Conservation (phyloP, 2,113 vertebrate genomes). For the Leptodactylus fuscus region DNA sequence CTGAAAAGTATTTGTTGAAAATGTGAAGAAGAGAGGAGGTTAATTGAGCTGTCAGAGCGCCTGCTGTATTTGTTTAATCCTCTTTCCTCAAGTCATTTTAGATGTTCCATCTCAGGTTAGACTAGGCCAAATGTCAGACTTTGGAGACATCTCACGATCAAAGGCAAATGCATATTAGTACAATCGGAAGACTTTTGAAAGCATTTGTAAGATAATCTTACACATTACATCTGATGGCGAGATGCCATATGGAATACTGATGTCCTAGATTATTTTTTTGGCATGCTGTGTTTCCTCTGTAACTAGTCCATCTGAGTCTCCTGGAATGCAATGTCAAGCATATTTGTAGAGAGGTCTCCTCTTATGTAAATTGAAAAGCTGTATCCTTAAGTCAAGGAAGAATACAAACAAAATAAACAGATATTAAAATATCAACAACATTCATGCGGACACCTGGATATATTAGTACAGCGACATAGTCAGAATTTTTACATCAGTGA, state of each 20-base stretch:
- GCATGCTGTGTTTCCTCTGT: constrained; percentile 32
- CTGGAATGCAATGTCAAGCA: constrained; percentile 36
- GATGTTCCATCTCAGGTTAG: constrained; percentile 38
- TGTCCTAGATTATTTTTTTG: constrained; percentile 53
- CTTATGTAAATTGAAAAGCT: neutral
- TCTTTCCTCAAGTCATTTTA: constrained; percentile 28
- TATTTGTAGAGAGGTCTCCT: constrained; percentile 6
- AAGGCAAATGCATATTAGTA: constrained; percentile 48
- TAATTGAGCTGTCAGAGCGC: constrained; percentile 7
- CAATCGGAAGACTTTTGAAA: constrained; percentile 53
- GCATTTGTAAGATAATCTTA: constrained; percentile 53
- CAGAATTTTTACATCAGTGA: too few relatives aligned
- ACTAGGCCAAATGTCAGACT: constrained; percentile 46
- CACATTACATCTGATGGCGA: constrained; percentile 52
- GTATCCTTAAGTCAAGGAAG: neutral
- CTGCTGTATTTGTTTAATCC: constrained; percentile 2
- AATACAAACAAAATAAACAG: constrained; percentile 29
- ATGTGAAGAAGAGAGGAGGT: neutral
- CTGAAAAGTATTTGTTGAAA: neutral
- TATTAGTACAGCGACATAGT: too few relatives aligned
- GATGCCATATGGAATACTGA: constrained; percentile 53
- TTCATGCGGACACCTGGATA: neutral
- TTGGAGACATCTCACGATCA: constrained; percentile 47
- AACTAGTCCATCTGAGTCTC: constrained; percentile 35
- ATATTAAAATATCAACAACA: neutral